A percentile compares a stretch with the other conserved stretches of the same genome.
These are phyloP conservation scores for Drosophila paramelanica DNA, from an alignment of 2,888 invertebrate species.

Conservation along the genomic window DNA sequence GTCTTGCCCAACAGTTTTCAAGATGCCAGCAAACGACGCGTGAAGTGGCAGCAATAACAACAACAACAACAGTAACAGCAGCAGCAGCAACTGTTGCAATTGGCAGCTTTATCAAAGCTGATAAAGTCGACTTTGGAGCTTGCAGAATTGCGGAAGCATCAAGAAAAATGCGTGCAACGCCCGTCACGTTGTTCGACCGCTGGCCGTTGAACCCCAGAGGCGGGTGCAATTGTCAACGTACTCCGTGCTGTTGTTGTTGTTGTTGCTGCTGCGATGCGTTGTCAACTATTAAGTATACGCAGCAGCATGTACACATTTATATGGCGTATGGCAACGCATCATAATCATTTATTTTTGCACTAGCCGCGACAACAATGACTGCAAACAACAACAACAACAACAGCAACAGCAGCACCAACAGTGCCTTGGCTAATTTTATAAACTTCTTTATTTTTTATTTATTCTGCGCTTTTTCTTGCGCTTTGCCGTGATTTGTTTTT, in stretches of 20 bases:
- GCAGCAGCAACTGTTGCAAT: conserved; percentile 43
- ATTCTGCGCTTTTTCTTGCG: conserved; percentile 14
- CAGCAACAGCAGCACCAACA: conserved; percentile 28
- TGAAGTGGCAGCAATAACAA: conserved; percentile 43
- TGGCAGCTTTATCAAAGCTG: conserved; percentile 58
- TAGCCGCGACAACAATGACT: conserved; percentile 58
- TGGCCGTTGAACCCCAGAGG: conserved; percentile 65
- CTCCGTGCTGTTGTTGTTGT: conserved; percentile 24
- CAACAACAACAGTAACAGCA: conserved; percentile 17
- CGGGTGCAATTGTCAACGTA: conserved; percentile 60
- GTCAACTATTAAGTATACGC: conserved; percentile 61
- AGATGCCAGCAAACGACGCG: conserved; percentile 59
- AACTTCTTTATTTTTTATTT: conserved; percentile 61
- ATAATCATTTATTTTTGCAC: conserved; percentile 79
- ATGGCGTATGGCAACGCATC: conserved; percentile 64
- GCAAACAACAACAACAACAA: conserved; percentile 30
- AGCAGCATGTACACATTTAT: conserved; percentile 24
- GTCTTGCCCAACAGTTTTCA: conserved; percentile 38
- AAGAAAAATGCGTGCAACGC: conserved; percentile 76
- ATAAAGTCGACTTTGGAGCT: conserved; percentile 33
- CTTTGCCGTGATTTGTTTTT: conserved; percentile 65
- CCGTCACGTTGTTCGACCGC: conserved; percentile 43
- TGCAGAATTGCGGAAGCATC: conserved; percentile 77
- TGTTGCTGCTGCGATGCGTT: conserved; percentile 50
- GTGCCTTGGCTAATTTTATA: conserved; percentile 77